These are phyloP conservation scores for Pseudopodoces humilis DNA, from an alignment of 2,113 vertebrate species.

Conservation along the genomic window DNA sequence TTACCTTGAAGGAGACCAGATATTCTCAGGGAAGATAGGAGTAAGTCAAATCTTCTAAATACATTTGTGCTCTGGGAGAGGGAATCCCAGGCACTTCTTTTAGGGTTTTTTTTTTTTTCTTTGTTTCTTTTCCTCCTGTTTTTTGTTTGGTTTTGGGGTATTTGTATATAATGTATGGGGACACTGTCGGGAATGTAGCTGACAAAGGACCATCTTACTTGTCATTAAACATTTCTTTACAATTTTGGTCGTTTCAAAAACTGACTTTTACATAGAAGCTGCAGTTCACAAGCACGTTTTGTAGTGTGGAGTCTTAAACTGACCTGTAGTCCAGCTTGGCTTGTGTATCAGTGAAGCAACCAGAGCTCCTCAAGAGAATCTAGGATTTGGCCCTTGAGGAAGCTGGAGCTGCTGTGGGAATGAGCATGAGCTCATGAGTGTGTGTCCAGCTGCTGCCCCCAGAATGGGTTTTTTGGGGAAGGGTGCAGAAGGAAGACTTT, in stretches of 20 bases:
- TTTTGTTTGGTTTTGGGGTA: not conserved
- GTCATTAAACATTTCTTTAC: not conserved
- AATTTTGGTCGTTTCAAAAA: not conserved
- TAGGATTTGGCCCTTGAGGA: not conserved
- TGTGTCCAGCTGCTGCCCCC: not conserved
- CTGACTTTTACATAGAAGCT: not conserved
- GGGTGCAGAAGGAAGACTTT: not conserved
- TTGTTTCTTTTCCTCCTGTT: no score
- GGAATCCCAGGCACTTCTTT: fast-evolving
- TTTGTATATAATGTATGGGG: not conserved
- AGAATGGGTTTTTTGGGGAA: not conserved
- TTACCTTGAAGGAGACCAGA: not conserved
- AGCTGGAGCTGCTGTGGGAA: not conserved
- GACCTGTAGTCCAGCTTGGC: not conserved
- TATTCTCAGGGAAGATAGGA: not conserved
- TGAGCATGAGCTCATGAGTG: not conserved
- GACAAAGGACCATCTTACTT: not conserved
- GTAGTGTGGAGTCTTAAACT: not conserved
- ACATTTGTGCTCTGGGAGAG: not conserved
- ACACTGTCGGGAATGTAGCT: not conserved
- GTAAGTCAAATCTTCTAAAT: not conserved
- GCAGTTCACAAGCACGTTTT: not conserved
- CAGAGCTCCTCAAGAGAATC: not conserved
- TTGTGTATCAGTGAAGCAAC: not conserved
- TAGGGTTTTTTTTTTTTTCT: not conserved